Base-by-base conservation (phyloP, 2,888 invertebrate genomes). In the Ophonus ardosiacus region DNA sequence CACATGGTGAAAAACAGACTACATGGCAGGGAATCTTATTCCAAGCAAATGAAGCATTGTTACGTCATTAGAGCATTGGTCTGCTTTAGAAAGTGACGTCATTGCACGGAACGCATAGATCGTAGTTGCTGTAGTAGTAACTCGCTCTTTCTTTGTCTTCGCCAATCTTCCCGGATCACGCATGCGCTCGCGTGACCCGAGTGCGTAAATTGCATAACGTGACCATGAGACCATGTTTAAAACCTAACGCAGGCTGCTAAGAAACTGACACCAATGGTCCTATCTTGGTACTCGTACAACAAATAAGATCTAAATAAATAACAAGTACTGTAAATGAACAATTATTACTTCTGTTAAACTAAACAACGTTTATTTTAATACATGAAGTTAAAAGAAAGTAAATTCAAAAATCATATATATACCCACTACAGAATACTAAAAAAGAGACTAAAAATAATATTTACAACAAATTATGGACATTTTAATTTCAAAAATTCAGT, bases 161-260 rank as follows among this genome's bases (percentile, higher is more conserved):
- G 43, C n/a, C 10, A 13, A 24, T 79, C n/a, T n/a, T 8, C 31
- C n/a, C 8, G 4, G 13, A 21, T 24, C n/a, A 57, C 57, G 78
- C 76, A 10, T 43, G 38, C 81, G 68, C 43, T 31, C 17, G 15
- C 24, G 38, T 51, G 51, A 38, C 56, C 17, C 31, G 71, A 51
- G 71, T 82, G 71, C 71, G 82, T 82, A 56, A 78, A 78, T 78
- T 68, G 81, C 68, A 81, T 81, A 81, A 81, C 68, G 81, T 81
- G 68, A 65, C 81, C 81, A 68, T 81, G 81, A 63, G 81, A 65
- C n/a, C n/a, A n/a, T 31, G 31, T 31, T n/a, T n/a, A n/a, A 81
- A 65, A 68, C 63, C 56, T 51, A 4, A 18, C 31, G n/a, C 51
- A n/a, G 31, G 21, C 15, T 56, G 21, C 15, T 56, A 18, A 51